These are phyloP conservation scores for Falco concolor DNA, from an alignment of 2,797 vertebrate species.

Conservation along the genomic window DNA sequence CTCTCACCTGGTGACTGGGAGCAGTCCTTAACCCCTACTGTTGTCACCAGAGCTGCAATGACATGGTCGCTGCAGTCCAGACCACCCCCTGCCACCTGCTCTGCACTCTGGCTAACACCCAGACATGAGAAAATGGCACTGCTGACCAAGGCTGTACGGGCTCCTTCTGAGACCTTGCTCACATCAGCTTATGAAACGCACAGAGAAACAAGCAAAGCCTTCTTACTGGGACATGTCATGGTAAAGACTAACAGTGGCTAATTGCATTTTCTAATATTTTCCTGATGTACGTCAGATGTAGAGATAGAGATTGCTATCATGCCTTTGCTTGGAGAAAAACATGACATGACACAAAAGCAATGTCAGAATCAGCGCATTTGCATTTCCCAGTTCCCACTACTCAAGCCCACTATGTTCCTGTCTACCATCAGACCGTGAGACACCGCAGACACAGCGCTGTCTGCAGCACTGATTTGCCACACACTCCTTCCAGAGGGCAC, in stretches of 20 bases:
- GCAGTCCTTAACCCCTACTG: neutral
- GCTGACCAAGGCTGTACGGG: neutral
- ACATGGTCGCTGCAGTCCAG: fast-evolving
- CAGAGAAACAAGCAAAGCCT: neutral
- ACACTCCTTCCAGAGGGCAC: neutral
- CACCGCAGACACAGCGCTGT: neutral
- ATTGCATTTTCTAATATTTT: neutral
- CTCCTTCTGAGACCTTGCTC: neutral
- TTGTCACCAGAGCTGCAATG: neutral
- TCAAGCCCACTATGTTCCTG: neutral
- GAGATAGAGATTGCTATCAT: neutral
- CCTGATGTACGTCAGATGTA: neutral
- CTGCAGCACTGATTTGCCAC: neutral
- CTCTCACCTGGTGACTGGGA: fast-evolving
- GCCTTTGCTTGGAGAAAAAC: neutral
- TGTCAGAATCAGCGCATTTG: neutral
- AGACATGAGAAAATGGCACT: neutral
- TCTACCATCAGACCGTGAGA: neutral
- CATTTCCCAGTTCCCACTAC: neutral
- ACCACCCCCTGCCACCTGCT: neutral
- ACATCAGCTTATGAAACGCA: neutral
- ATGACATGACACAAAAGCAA: neutral
- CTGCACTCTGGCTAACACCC: neutral
- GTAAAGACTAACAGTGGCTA: neutral
- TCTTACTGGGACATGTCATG: neutral